Percentiles rank a stretch among this genome's conserved stretches.
Evolutionary conservation across 2,888 invertebrate species (phyloP).

Genomic region (Cistogaster globosa): DNA sequence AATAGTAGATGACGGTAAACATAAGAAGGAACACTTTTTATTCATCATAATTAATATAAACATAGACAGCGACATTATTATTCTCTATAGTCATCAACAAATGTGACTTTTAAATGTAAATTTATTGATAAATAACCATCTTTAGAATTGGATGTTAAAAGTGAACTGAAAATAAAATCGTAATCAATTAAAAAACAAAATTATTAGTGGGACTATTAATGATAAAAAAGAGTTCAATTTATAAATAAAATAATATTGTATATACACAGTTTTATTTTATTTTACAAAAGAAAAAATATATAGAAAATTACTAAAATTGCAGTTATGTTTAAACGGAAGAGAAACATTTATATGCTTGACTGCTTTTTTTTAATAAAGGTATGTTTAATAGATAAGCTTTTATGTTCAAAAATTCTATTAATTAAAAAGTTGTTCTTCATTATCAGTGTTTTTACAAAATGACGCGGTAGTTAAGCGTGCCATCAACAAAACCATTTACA

Average conservation of each 20-base stretch:
- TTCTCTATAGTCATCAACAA: slow-evolving; percentile 14
- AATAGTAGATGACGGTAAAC: neutral
- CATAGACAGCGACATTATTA: slow-evolving; percentile 8
- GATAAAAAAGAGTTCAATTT: no score
- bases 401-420: neutral
- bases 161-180: neutral
- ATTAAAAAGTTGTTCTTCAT: neutral
- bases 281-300: neutral
- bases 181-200: neutral
- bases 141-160: slow-evolving; percentile 58
- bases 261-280: no score
- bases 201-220: neutral
- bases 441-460: slow-evolving; percentile 10
- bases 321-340: neutral
- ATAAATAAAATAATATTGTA: no score
- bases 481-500: neutral
- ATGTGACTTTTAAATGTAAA: slow-evolving; percentile 28
- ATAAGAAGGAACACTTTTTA: neutral
- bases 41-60: slow-evolving; percentile 24
- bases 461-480: slow-evolving; percentile 54
- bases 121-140: slow-evolving; percentile 54
- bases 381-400: neutral
- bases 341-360: neutral
- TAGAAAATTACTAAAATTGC: neutral
- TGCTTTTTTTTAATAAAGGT: neutral